A percentile compares a stretch with the other conserved stretches of the same genome.
Evolutionary conservation across 1,140 invertebrate species (phyloP).

Genomic region (Atta texana): DNA sequence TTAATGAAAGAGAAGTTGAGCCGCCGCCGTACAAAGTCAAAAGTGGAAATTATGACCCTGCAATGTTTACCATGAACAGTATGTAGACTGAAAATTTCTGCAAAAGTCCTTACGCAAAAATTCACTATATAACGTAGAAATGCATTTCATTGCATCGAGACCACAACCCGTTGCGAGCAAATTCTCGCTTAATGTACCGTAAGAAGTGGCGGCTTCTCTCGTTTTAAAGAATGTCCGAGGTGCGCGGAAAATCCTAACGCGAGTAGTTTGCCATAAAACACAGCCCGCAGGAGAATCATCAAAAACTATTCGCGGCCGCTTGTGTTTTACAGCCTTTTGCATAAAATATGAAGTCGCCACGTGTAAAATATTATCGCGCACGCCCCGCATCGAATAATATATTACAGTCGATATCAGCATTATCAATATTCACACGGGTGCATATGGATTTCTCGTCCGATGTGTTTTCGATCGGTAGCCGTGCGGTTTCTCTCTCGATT

Average conservation of each 20-base stretch:
- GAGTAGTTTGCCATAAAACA: conserved; percentile 42
- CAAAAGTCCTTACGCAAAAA: conserved; percentile 33
- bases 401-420: conserved; percentile 57
- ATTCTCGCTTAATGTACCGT: conserved; percentile 69
- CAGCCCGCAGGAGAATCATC: conserved; percentile 48
- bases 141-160: conserved; percentile 14
- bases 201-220: conserved; percentile 56
- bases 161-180: conserved; percentile 37
- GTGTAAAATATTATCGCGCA: conserved; percentile 63
- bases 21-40: conserved; percentile 17
- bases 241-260: conserved; percentile 52
- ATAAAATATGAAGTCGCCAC: conserved; percentile 62
- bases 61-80: conserved; percentile 23
- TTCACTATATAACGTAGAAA: conserved; percentile 22
- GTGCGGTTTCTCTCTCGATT: conserved; percentile 31
- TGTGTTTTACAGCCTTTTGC: conserved; percentile 59
- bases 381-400: conserved; percentile 46
- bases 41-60: conserved; percentile 23
- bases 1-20: conserved; percentile 15
- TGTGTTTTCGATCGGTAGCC: conserved; percentile 53
- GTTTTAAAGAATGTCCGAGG: conserved; percentile 49
- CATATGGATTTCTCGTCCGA: conserved; percentile 49
- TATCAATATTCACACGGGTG: conserved; percentile 57
- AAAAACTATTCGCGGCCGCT: conserved; percentile 57
- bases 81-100: conserved; percentile 35